Percentiles rank a stretch among this genome's conserved stretches.
Evolutionary conservation across 2,113 vertebrate species (phyloP).

Genomic region (Geococcyx californianus): DNA sequence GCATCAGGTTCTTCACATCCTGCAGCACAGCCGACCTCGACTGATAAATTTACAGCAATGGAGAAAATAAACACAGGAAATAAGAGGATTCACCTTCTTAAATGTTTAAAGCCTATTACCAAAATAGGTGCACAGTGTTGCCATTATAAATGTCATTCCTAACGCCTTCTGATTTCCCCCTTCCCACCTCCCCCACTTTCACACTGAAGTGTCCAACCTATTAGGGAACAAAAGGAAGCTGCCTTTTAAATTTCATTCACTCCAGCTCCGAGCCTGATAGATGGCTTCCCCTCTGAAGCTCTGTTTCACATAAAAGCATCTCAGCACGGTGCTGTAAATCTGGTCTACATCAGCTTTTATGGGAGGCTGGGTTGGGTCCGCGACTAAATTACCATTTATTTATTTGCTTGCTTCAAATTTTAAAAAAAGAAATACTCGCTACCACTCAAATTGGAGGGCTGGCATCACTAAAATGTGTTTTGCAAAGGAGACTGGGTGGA

Average conservation of each 20-base stretch:
- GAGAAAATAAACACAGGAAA: constrained; percentile 22
- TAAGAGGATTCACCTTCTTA: constrained; percentile 70
- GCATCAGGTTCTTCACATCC: constrained; percentile 10
- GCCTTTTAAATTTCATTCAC: constrained; percentile 75
- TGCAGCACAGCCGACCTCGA: neutral
- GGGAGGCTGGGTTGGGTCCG: constrained; percentile 46
- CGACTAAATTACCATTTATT: constrained; percentile 70
- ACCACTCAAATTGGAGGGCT: neutral
- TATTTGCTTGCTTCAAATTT: neutral
- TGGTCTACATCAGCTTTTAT: constrained; percentile 74
- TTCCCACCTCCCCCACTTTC: constrained; percentile 44
- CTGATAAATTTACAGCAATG: constrained; percentile 46
- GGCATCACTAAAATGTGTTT: rapidly evolving
- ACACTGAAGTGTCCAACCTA: constrained; percentile 67
- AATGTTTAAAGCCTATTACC: constrained; percentile 75
- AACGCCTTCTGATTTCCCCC: constrained; percentile 68
- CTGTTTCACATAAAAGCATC: constrained; percentile 74
- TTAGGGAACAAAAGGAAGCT: constrained; percentile 76
- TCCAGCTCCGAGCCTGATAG: constrained; percentile 66
- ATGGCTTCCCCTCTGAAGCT: constrained; percentile 71
- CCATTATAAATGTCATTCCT: constrained; percentile 58
- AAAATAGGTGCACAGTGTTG: constrained; percentile 57
- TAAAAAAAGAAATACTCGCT: neutral
- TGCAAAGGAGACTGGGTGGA: neutral
- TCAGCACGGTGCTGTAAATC: constrained; percentile 71